Conservation (phyloP, 1,140 invertebrate genomes). For the Hylyphantes graminicola region DNA sequence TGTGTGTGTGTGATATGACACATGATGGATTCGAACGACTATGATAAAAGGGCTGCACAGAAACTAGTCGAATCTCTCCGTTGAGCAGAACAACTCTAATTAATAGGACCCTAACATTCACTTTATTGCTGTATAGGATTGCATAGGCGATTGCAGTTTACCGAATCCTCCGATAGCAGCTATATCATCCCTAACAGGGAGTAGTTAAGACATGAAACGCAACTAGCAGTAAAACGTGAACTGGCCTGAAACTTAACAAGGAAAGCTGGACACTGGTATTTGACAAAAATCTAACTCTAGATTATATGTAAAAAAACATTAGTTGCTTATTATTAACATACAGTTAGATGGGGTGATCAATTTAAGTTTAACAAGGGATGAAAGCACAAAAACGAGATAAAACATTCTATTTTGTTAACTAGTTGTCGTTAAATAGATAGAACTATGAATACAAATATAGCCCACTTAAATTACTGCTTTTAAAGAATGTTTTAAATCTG, state of each 20-base stretch:
- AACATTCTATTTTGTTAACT: background rate
- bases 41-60: constrained; percentile 50
- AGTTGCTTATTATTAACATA: background rate
- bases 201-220: background rate
- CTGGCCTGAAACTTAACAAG: no score
- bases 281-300: no score
- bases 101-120: constrained; percentile 4
- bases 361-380: background rate
- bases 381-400: background rate
- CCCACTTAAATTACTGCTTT: no score
- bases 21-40: constrained; percentile 43
- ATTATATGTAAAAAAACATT: no score
- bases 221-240: no score
- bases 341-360: background rate
- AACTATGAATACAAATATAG: no score
- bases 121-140: constrained; percentile 50
- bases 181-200: constrained; percentile 49
- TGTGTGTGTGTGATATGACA: constrained; percentile 56
- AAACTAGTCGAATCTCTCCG: constrained; percentile 1
- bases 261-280: no score
- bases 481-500: no score
- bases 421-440: no score
- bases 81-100: constrained; percentile 4
- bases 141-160: background rate
- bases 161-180: background rate